Base-by-base conservation (phyloP, 2,797 vertebrate species). In the Enteromius paludinosus region DNA sequence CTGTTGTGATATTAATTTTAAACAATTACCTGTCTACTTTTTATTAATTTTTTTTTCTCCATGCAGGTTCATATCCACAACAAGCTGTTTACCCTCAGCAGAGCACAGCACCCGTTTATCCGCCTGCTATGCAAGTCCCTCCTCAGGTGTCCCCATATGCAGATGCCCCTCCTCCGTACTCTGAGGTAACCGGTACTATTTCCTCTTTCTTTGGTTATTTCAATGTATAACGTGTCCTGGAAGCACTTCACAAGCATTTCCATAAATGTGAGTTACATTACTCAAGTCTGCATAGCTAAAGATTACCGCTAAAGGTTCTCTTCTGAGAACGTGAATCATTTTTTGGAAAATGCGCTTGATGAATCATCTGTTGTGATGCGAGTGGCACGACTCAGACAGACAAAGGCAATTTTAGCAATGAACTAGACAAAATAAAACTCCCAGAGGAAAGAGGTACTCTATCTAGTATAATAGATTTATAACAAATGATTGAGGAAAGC, bases 151-250 rank as follows among this genome's bases (percentile, higher is more conserved):
- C 97, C 64, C 95, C 96, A 70, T 98, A 99, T 90, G 96, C 96
- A 7, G 97, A 98, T 80, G 96, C 97, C 20, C 97, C 97, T 81
- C 97, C 97, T 82, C 96, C 97, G 82, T 99, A 98, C 87, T 97
- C 97, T 86, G 97, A 99, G 96, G 97, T 99, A 94, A 91, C 23
- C 4, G 35, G 8, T 71, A 30, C 72, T 45, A 49, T 11, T 17
- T 9, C n/a, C 35, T 33, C 20, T 47, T 2, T 25, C 23, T 54
- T 23, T n/a, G 35, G 23, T 35, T 30, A 61, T 20, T 17, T 52
- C 10, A 45, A 38, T 79, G 7, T 72, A 54, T 47, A 35, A 15
- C 2, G 49, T 28, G 59, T 62, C 28, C 28, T 62, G 59, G 59
- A 62, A 62, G 61, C 14, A 18, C 61, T 62, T 30, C 2, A n/a